Percentiles rank a stretch among this genome's conserved stretches.
Evolutionary conservation across 1,140 invertebrate species (phyloP).

Genomic region (Drosophila bocqueti): DNA sequence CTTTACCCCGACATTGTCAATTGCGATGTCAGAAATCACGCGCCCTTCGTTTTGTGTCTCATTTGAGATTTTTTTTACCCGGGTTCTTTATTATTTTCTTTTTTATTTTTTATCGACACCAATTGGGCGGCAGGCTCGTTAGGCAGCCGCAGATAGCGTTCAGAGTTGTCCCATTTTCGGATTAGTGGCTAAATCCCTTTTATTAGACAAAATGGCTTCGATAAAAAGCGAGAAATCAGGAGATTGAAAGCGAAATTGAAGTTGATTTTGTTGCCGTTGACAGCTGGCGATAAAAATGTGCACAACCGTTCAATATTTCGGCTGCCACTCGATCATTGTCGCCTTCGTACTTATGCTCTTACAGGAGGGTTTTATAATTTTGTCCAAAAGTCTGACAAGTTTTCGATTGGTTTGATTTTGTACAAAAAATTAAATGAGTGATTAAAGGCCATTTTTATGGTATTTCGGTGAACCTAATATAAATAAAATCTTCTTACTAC

Average conservation of each 20-base stretch:
- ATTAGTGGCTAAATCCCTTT: constrained; percentile 73
- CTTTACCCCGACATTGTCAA: constrained; percentile 53
- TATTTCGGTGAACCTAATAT: not conserved
- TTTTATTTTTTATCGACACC: constrained; percentile 43
- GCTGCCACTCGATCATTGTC: constrained; percentile 41
- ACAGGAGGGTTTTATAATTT: not conserved
- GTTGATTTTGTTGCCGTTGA: constrained; percentile 75
- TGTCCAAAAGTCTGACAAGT: not conserved
- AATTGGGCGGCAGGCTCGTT: constrained; percentile 50
- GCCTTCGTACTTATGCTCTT: constrained; percentile 14
- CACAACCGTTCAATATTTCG: constrained; percentile 21
- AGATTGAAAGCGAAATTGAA: constrained; percentile 67
- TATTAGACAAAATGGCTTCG: constrained; percentile 79
- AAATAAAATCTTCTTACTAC: not conserved
- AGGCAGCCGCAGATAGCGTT: constrained; percentile 56
- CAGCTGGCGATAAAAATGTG: constrained; percentile 59
- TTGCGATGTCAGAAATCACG: constrained; percentile 78
- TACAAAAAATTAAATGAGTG: not conserved
- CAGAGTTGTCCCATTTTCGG: constrained; percentile 64
- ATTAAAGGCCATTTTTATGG: not conserved
- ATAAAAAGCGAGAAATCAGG: constrained; percentile 58
- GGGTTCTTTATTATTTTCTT: not conserved
- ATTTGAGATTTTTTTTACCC: constrained; percentile 37
- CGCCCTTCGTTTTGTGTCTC: constrained; percentile 44
- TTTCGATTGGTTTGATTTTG: not conserved